These are phyloP conservation scores for Stenolophus ochropezus DNA, from an alignment of 2,888 invertebrate genomes.

Conservation along the genomic window DNA sequence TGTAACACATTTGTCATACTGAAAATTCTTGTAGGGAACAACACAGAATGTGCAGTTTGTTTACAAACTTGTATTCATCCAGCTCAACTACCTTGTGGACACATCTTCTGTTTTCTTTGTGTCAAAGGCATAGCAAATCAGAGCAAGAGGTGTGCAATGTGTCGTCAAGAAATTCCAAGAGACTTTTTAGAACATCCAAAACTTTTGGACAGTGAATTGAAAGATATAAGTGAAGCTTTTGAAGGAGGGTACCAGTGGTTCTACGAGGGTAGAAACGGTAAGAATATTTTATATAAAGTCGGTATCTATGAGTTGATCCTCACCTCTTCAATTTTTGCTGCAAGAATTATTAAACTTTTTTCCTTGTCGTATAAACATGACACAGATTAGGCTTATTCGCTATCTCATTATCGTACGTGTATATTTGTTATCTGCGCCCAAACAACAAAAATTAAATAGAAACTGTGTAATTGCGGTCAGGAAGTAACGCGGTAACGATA, in stretches of 20 bases:
- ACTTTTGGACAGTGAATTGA: slow-evolving; percentile 76
- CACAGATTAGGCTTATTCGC: neutral
- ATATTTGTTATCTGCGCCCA: no score
- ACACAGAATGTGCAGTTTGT: slow-evolving; percentile 92
- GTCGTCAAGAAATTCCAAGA: slow-evolving; percentile 90
- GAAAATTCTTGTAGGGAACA: slow-evolving; percentile 60
- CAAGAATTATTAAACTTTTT: no score
- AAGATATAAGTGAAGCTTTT: slow-evolving; percentile 70
- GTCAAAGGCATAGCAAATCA: slow-evolving; percentile 94
- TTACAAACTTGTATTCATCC: slow-evolving; percentile 93
- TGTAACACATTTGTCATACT: neutral
- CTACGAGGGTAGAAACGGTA: slow-evolving; percentile 95
- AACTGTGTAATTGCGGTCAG: no score
- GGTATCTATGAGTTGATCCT: no score
- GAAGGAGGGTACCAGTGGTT: slow-evolving; percentile 93
- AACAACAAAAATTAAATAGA: no score
- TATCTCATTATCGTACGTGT: neutral
- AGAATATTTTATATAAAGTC: slow-evolving; percentile 65
- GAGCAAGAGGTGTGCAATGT: slow-evolving; percentile 93
- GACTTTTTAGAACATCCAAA: slow-evolving; percentile 92
- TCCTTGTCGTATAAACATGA: neutral
- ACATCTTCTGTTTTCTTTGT: slow-evolving; percentile 96
- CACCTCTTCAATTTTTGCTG: no score
- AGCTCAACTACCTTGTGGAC: slow-evolving; percentile 94
- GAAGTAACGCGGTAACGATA: no score